Evolutionary conservation across 1,140 invertebrate genomes (phyloP).

Genomic region (Saccostrea cuccullata): DNA sequence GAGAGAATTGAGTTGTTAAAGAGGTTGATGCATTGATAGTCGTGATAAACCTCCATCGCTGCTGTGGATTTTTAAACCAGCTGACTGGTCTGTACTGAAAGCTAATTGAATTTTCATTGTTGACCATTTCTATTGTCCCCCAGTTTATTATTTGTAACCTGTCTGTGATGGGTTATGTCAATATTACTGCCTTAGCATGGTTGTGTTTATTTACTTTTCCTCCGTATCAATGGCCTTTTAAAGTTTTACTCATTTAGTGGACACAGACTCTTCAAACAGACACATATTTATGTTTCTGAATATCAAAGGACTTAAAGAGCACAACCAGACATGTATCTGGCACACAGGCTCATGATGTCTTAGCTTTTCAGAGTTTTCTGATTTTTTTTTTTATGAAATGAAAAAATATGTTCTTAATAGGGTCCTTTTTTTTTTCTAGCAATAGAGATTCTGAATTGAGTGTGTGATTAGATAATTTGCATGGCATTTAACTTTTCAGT

Average conservation of each 20-base stretch:
- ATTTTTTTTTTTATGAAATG: neutral
- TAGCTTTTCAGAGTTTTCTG: too few species aligned
- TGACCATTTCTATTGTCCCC: neutral
- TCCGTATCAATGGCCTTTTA: constrained; percentile 32
- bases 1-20: neutral
- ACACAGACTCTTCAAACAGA: neutral
- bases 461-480: neutral
- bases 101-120: constrained; percentile 29
- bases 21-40: neutral
- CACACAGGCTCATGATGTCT: neutral
- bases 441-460: neutral
- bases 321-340: neutral
- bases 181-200: neutral
- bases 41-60: neutral
- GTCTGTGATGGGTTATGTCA: constrained; percentile 32
- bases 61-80: neutral
- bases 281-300: constrained; percentile 6
- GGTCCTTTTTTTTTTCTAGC: neutral
- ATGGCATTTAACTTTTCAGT: neutral
- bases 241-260: constrained; percentile 23
- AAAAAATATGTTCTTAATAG: neutral
- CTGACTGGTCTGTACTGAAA: neutral
- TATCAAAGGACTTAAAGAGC: constrained; percentile 3
- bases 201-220: constrained; percentile 29
- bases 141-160: constrained; percentile 32